phyloP scores from a whole-genome alignment of 2,797 vertebrate genomes.

The Carapus acus region DNA sequence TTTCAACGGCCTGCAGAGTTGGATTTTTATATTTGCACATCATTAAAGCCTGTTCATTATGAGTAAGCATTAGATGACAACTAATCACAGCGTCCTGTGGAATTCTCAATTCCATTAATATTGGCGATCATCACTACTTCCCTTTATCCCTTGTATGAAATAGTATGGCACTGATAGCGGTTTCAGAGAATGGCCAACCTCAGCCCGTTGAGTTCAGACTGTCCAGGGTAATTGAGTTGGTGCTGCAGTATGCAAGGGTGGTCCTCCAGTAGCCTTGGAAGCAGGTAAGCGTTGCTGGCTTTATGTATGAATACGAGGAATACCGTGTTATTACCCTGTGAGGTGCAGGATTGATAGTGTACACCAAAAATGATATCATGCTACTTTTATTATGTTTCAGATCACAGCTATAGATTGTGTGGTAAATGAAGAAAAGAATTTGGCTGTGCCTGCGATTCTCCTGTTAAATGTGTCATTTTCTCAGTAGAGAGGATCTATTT shows the following conservation, averaged over 20 bases:
- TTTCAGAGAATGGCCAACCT: conserved; percentile 37
- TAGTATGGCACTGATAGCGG: conserved; percentile 32
- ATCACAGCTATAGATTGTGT: conserved; percentile 53
- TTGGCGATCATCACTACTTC: conserved; percentile 50
- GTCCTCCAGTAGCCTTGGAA: conserved; percentile 44
- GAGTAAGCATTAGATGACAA: conserved; percentile 43
- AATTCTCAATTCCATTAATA: conserved; percentile 55
- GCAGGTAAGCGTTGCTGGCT: conserved; percentile 43
- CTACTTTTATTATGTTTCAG: conserved; percentile 38
- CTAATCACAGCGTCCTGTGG: conserved; percentile 49
- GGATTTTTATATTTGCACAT: conserved; percentile 44
- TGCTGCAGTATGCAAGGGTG: conserved; percentile 45
- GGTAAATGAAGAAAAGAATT: conserved; percentile 37
- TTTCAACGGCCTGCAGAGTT: conserved; percentile 42
- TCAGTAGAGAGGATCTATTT: conserved; percentile 61
- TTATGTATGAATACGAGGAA: conserved; percentile 45
- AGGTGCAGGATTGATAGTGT: conserved; percentile 45
- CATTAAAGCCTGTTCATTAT: conserved; percentile 47
- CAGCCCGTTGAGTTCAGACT: conserved; percentile 56
- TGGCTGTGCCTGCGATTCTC: conserved; percentile 44
- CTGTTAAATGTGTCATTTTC: conserved; percentile 58
- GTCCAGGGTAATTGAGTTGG: conserved; percentile 56
- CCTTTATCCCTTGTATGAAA: conserved; percentile 39
- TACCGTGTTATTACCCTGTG: conserved; percentile 48
- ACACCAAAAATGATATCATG: conserved; percentile 36